A percentile compares a stretch with the other conserved stretches of the same genome.
Conservation (phyloP, 2,888 invertebrate species). For the Syrphus vitripennis region DNA sequence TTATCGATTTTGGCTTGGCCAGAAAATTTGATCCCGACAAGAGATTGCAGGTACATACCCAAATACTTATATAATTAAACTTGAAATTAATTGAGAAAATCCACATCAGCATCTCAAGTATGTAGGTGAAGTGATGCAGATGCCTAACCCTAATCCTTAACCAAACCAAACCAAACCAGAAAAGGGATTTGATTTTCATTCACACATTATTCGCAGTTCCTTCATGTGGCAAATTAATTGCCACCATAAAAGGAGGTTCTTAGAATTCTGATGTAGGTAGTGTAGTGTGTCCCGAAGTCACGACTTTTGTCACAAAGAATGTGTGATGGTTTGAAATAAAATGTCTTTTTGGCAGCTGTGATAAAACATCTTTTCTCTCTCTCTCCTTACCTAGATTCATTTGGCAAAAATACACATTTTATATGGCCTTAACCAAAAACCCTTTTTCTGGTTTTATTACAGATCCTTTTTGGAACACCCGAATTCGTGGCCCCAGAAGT, state of each 20-base stretch:
- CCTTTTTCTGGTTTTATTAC: slow-evolving; percentile 7
- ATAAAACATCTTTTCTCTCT: neutral
- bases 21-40: slow-evolving; percentile 95
- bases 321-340: neutral
- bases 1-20: slow-evolving; percentile 99
- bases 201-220: slow-evolving; percentile 40
- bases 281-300: neutral
- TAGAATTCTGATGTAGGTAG: too few relatives aligned
- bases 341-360: slow-evolving; percentile 11
- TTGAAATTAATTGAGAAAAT: slow-evolving; percentile 15
- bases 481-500: slow-evolving; percentile 99
- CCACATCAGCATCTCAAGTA: slow-evolving; percentile 17
- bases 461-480: slow-evolving; percentile 97
- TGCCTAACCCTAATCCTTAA: neutral
- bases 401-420: neutral
- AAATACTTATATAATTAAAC: slow-evolving; percentile 62
- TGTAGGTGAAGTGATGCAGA: neutral
- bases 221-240: slow-evolving; percentile 45
- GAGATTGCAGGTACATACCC: slow-evolving; percentile 86
- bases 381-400: neutral
- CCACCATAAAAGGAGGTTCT: neutral
- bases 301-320: neutral
- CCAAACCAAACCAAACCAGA: neutral
- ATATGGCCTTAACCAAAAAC: neutral
- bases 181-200: slow-evolving; percentile 28